Percentiles rank a stretch among this genome's conserved stretches.
Conservation (phyloP, 1,140 invertebrate species). For the Ceratina australensis region DNA sequence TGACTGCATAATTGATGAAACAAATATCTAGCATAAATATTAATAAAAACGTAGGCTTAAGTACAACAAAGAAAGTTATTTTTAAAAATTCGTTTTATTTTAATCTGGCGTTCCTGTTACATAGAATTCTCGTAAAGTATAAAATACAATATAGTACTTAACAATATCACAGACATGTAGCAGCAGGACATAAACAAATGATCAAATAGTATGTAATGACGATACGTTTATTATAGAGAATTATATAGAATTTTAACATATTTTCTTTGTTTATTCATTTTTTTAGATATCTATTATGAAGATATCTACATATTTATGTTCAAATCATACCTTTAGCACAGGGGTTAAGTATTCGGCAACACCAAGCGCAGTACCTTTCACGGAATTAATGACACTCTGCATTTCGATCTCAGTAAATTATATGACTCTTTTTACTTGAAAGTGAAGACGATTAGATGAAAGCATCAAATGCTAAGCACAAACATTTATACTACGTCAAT, state of each 20-base stretch:
- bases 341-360: constrained; percentile 98
- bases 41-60: not conserved
- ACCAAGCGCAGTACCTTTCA: constrained; percentile 96
- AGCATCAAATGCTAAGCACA: not conserved
- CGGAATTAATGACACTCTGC: constrained; percentile 97
- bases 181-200: not conserved
- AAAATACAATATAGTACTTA: constrained; percentile 1
- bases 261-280: not conserved
- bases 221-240: not conserved
- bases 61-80: constrained; percentile 13
- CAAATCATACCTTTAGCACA: constrained; percentile 89
- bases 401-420: constrained; percentile 79
- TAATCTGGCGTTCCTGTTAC: not conserved
- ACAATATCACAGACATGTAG: not conserved
- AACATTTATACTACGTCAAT: constrained; percentile 13
- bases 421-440: not conserved
- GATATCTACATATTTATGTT: constrained; percentile 6
- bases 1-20: not conserved
- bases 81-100: constrained; percentile 34
- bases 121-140: constrained; percentile 7
- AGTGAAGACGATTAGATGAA: constrained; percentile 14
- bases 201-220: not conserved
- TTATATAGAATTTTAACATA: not conserved
- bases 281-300: not conserved
- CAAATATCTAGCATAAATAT: not conserved